Conservation (phyloP, 2,797 vertebrate species). For the Coregonus ussuriensis region DNA sequence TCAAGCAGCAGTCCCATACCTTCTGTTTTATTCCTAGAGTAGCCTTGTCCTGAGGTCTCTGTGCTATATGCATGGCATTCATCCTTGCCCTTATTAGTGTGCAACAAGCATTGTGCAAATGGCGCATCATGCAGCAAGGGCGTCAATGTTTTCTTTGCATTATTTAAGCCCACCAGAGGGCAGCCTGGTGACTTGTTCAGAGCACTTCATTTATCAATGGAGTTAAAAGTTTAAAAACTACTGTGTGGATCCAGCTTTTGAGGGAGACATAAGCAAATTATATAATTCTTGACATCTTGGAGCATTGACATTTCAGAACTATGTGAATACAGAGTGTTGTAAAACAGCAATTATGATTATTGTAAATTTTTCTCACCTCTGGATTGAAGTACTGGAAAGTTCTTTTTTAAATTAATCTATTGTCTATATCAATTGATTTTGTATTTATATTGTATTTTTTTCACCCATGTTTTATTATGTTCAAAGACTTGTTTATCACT, state of each 20-base stretch:
- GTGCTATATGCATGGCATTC: conserved; percentile 34
- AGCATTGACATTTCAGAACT: conserved; percentile 3
- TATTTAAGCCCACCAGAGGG: conserved; percentile 52
- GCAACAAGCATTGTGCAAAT: conserved; percentile 25
- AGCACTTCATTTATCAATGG: conserved; percentile 4
- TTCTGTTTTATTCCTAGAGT: conserved; percentile 1
- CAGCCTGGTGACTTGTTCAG: conserved; percentile 34
- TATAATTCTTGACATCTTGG: not conserved
- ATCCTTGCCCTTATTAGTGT: conserved; percentile 19
- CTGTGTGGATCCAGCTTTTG: not conserved
- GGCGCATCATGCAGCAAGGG: conserved; percentile 25
- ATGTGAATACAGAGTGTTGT: not conserved
- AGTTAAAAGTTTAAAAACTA: not conserved
- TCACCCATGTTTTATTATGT: not conserved
- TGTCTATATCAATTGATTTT: conserved; percentile 12
- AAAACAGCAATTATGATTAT: not conserved
- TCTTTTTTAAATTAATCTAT: conserved; percentile 3
- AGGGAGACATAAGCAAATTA: not conserved
- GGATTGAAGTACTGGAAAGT: conserved; percentile 8
- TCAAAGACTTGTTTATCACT: conserved; percentile 20
- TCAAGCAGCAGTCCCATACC: conserved; percentile 8
- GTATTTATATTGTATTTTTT: conserved; percentile 41
- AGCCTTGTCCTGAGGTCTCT: conserved; percentile 15
- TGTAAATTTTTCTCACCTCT: not conserved
- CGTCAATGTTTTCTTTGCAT: conserved; percentile 24